Evolutionary conservation across 35 echinoderm and acorn worm genomes (phyloP).

Genomic region (Patiria miniata): DNA sequence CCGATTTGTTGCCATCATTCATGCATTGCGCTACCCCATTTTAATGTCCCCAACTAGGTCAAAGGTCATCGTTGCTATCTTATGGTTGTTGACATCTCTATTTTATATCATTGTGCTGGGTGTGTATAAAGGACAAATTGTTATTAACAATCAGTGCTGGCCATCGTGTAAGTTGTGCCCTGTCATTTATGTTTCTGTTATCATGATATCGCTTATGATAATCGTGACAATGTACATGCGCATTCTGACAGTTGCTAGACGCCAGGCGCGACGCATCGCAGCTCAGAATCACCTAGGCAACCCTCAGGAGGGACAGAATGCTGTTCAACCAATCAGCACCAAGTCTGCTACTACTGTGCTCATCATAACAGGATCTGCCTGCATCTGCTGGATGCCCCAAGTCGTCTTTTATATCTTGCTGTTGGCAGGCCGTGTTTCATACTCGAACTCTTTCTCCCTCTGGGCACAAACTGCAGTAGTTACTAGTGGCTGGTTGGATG

Average conservation of each 20-base stretch:
- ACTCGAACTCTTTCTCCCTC: too few species aligned
- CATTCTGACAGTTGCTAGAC: conserved; percentile 1
- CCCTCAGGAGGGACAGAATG: not conserved
- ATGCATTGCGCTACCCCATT: not conserved
- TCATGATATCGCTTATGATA: not conserved
- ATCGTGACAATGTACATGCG: not conserved
- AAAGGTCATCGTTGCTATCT: not conserved
- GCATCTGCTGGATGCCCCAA: not conserved
- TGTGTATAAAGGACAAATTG: too few species aligned
- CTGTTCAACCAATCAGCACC: not conserved
- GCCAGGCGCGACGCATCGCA: not conserved
- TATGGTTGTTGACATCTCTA: not conserved
- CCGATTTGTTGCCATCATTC: not conserved
- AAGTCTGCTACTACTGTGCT: not conserved
- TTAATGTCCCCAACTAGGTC: not conserved
- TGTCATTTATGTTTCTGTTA: not conserved
- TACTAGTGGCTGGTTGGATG: too few species aligned
- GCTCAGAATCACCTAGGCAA: not conserved
- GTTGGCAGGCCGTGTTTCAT: too few species aligned
- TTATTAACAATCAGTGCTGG: too few species aligned
- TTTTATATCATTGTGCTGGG: not conserved
- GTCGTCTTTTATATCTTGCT: too few species aligned
- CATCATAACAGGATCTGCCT: conserved; percentile 7
- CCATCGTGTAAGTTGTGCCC: too few species aligned
- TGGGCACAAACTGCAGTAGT: too few species aligned